A percentile compares a stretch with the other conserved stretches of the same genome.
Evolutionary conservation across 2,113 vertebrate species (phyloP).

Genomic region (Lophius piscatorius): DNA sequence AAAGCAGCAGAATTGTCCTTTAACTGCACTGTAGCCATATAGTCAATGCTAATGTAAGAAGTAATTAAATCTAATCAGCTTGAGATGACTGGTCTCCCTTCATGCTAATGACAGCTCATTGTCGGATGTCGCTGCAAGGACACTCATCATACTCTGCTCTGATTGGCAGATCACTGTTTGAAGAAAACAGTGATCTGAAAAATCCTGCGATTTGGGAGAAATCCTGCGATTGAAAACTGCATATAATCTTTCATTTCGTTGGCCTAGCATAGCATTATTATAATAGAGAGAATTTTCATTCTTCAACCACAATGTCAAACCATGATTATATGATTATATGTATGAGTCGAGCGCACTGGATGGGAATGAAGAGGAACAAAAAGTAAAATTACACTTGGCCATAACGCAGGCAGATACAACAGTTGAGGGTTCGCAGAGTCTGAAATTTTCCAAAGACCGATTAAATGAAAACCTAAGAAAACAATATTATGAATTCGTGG

Average conservation of each 20-base stretch:
- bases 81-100: conserved; percentile 38
- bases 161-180: conserved; percentile 13
- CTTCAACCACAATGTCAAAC: conserved; percentile 25
- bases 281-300: background rate
- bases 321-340: conserved; percentile 36
- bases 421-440: conserved; percentile 12
- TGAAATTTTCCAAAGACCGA: conserved; percentile 1
- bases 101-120: conserved; percentile 52
- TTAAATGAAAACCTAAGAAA: background rate
- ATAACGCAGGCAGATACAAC: conserved; percentile 7
- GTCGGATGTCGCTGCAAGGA: conserved; percentile 21
- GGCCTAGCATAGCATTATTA: conserved; percentile 1
- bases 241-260: conserved; percentile 4
- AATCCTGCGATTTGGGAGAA: conserved; percentile 21
- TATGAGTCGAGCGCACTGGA: conserved; percentile 18
- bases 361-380: conserved; percentile 23
- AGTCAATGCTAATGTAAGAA: conserved; percentile 55
- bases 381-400: conserved; percentile 19
- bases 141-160: conserved; percentile 2
- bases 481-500: conserved; percentile 13
- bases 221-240: background rate
- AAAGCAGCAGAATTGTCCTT: conserved; percentile 10
- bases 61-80: conserved; percentile 70
- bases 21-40: conserved; percentile 27
- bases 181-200: background rate